A percentile compares a stretch with the other conserved stretches of the same genome.
These are phyloP conservation scores for Sarcophaga rosellei DNA, from an alignment of 2,888 invertebrate species.

Conservation along the genomic window DNA sequence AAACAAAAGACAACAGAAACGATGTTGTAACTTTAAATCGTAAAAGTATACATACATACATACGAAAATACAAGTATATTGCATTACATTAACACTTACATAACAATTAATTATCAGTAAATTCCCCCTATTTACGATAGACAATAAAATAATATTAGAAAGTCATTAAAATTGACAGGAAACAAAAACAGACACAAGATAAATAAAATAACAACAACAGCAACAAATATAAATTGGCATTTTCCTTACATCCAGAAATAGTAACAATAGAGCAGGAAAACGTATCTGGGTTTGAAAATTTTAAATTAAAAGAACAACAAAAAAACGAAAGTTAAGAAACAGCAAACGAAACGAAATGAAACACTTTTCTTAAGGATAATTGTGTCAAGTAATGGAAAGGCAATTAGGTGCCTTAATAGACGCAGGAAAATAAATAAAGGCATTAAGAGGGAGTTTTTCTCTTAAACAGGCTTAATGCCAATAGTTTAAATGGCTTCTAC, in stretches of 20 bases:
- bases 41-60: neutral
- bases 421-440: neutral
- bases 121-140: conserved; percentile 60
- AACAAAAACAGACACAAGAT: conserved; percentile 35
- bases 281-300: neutral
- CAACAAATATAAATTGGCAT: neutral
- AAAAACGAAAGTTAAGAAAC: neutral
- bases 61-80: too few relatives aligned
- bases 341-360: too few relatives aligned
- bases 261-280: neutral
- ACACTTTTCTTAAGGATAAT: neutral
- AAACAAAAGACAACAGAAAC: conserved; percentile 11
- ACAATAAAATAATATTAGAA: conserved; percentile 65
- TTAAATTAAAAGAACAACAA: neutral
- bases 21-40: conserved; percentile 27
- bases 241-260: neutral
- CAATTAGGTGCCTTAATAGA: neutral
- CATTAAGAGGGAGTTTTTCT: neutral
- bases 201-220: neutral
- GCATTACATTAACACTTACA: conserved; percentile 60
- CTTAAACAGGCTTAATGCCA: neutral
- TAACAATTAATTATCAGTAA: conserved; percentile 65
- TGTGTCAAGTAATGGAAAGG: neutral
- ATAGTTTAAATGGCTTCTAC: neutral
- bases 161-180: conserved; percentile 63